Percentiles rank a stretch among this genome's conserved stretches.
These are phyloP conservation scores for Falco rusticolus DNA, from an alignment of 2,797 vertebrate species.

Conservation along the genomic window DNA sequence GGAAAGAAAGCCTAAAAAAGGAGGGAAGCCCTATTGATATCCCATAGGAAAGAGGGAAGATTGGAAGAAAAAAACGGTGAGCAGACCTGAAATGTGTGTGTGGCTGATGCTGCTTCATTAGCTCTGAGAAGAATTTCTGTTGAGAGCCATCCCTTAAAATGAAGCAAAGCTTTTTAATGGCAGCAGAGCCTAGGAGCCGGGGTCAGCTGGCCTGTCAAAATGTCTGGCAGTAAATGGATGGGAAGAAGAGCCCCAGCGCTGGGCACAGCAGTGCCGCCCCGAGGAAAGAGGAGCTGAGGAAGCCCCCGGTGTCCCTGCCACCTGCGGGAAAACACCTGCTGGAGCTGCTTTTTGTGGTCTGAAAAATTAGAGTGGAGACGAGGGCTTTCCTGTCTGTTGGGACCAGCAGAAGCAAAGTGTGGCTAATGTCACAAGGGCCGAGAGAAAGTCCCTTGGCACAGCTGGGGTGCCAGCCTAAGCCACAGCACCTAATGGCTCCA, in stretches of 20 bases:
- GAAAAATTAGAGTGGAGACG: accelerated
- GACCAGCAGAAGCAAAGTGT: not conserved
- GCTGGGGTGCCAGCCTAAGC: not conserved
- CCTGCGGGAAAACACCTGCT: not conserved
- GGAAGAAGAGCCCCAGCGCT: not conserved
- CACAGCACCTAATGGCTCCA: not conserved
- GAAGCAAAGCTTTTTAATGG: not conserved
- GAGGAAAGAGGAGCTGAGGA: not conserved
- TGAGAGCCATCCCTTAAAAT: not conserved
- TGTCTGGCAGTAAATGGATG: not conserved
- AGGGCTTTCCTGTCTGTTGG: not conserved
- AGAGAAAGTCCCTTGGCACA: not conserved
- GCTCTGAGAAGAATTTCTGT: not conserved
- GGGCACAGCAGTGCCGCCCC: not conserved
- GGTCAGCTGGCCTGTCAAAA: not conserved
- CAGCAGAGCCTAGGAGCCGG: not conserved
- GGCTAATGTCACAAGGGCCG: not conserved
- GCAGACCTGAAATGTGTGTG: not conserved
- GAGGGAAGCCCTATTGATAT: not conserved
- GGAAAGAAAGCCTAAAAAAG: not conserved
- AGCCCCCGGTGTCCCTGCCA: not conserved
- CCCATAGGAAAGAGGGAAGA: not conserved
- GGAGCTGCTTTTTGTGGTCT: not conserved
- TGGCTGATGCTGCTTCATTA: not conserved
- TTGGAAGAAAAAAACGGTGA: not conserved